phyloP scores from a whole-genome alignment of 2,888 invertebrate species.

The Argyresthia goedartella region DNA sequence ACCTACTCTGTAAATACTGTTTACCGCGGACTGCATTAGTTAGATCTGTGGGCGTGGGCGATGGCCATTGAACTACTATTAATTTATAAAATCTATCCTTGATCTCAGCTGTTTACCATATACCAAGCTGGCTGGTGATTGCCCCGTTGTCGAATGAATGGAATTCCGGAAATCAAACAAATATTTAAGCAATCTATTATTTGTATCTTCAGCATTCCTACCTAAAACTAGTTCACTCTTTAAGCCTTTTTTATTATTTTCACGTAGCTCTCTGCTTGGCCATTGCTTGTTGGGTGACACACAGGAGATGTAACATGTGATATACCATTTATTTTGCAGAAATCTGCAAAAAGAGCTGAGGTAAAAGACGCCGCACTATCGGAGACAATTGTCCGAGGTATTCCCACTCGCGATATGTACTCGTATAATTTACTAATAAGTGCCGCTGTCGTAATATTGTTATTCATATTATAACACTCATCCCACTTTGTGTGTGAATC shows the following conservation, averaged over 20 bases:
- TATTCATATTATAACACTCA: not conserved
- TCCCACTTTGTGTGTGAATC: conserved; percentile 1
- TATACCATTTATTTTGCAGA: conserved; percentile 2
- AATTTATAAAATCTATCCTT: not conserved
- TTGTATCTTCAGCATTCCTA: no score
- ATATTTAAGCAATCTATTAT: not conserved
- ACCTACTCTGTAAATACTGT: not conserved
- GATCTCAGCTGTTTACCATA: not conserved
- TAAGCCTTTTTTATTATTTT: no score
- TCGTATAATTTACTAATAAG: not conserved
- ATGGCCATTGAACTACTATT: not conserved
- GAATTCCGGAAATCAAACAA: conserved; percentile 1
- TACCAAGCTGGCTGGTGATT: not conserved
- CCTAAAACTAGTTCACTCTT: no score
- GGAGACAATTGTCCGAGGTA: not conserved
- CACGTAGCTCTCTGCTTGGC: no score
- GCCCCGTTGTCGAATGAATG: not conserved
- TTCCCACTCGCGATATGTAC: not conserved
- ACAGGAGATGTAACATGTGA: no score
- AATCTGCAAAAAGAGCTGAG: not conserved
- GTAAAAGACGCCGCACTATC: not conserved
- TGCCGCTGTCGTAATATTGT: not conserved
- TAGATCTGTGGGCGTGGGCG: not conserved
- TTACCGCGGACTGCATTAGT: not conserved
- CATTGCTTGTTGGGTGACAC: no score